These are phyloP conservation scores for Mercenaria mercenaria DNA, from an alignment of 1,140 invertebrate genomes.

Conservation along the genomic window DNA sequence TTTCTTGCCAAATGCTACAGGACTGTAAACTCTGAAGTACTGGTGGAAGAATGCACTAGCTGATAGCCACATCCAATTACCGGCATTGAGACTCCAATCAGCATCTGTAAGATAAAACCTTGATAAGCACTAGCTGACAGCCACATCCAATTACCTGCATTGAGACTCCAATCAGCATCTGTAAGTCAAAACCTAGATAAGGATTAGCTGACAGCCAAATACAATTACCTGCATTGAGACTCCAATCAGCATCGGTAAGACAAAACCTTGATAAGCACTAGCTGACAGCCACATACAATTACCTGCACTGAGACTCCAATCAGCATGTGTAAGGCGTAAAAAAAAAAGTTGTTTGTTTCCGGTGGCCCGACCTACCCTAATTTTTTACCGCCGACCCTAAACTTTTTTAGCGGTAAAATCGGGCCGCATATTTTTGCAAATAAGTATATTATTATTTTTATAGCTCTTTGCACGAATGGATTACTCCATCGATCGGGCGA, in stretches of 20 bases:
- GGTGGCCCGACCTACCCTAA: too few relatives aligned
- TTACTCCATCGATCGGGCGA: too few relatives aligned
- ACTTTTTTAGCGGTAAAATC: too few relatives aligned
- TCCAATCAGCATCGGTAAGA: slow-evolving; percentile 94
- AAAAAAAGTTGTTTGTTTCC: background rate
- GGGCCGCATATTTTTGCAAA: too few relatives aligned
- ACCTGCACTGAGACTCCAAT: slow-evolving; percentile 97
- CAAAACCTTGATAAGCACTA: background rate
- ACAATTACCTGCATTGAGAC: slow-evolving; percentile 96
- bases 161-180: slow-evolving; percentile 97
- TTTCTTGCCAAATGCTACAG: slow-evolving; percentile 94
- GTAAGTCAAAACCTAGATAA: background rate
- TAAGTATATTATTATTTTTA: too few relatives aligned
- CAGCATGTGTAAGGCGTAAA: slow-evolving; percentile 91
- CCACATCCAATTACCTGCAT: slow-evolving; percentile 98
- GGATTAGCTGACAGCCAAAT: slow-evolving; percentile 94
- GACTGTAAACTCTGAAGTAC: slow-evolving; percentile 96
- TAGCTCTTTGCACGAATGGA: too few relatives aligned
- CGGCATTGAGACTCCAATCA: slow-evolving; percentile 97
- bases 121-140: slow-evolving; percentile 88
- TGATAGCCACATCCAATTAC: slow-evolving; percentile 97
- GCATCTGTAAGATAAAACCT: slow-evolving; percentile 88
- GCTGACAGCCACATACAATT: slow-evolving; percentile 97
- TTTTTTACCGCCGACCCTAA: too few relatives aligned
- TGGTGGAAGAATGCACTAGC: slow-evolving; percentile 97